These are phyloP conservation scores for Tragulus kanchil DNA, from an alignment of 2,113 vertebrate genomes.

Conservation along the genomic window DNA sequence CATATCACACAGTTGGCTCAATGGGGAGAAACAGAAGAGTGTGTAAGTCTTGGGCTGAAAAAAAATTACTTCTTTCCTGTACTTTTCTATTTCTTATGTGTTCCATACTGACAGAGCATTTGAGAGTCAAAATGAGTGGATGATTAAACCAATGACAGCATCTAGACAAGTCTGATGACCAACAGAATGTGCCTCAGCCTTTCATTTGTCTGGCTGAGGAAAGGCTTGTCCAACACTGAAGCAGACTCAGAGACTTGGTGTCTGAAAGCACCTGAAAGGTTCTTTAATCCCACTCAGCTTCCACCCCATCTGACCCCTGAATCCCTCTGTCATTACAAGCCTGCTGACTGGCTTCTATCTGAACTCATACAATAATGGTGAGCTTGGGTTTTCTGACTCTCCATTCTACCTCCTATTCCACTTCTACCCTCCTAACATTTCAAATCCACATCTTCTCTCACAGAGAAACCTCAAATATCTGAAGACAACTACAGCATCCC, in stretches of 20 bases:
- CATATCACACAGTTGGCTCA: neutral
- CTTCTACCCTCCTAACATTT: neutral
- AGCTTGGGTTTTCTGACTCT: neutral
- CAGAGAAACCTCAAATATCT: neutral
- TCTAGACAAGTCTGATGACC: neutral
- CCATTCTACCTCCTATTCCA: neutral
- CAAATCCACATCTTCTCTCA: neutral
- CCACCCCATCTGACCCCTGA: neutral
- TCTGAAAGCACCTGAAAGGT: neutral
- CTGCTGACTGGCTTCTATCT: fast-evolving
- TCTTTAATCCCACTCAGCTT: neutral
- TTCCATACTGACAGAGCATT: neutral
- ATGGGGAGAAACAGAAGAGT: neutral
- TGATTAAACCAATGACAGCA: neutral
- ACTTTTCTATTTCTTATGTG: neutral
- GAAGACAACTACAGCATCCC: neutral
- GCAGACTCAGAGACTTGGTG: neutral
- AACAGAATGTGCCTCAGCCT: neutral
- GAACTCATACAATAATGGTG: neutral
- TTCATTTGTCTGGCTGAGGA: neutral
- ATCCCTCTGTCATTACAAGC: neutral
- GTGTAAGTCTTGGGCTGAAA: neutral
- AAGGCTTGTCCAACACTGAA: neutral
- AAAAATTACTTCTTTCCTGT: conserved; percentile 15
- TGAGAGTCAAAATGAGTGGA: neutral